phyloP scores from a whole-genome alignment of 2,113 vertebrate species.

The Chlorodrepanis virens region DNA sequence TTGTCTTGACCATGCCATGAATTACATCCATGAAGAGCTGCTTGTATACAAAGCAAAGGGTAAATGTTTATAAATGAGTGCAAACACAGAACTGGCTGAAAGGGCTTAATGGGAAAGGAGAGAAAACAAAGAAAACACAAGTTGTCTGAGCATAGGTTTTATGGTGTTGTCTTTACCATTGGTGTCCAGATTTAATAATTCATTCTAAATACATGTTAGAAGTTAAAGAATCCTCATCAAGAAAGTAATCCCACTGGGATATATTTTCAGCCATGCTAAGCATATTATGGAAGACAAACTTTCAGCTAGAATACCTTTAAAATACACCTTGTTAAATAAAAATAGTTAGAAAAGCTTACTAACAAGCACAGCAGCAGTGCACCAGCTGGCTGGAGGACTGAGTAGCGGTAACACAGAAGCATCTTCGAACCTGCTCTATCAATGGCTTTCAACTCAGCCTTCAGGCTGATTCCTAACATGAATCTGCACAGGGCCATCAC shows the following conservation, averaged over 20 bases:
- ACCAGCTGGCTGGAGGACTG: not conserved
- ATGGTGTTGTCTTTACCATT: not conserved
- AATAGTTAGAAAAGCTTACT: not conserved
- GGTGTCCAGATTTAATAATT: not conserved
- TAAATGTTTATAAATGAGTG: not conserved
- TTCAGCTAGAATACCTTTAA: not conserved
- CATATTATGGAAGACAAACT: not conserved
- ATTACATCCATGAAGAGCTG: not conserved
- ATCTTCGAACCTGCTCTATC: not conserved
- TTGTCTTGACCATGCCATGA: not conserved
- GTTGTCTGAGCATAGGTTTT: not conserved
- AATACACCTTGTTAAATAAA: not conserved
- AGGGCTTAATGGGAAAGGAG: not conserved
- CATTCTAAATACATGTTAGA: not conserved
- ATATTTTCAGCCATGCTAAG: not conserved
- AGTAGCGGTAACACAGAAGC: not conserved
- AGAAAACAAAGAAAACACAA: not conserved
- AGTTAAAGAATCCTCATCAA: not conserved
- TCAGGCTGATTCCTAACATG: not conserved
- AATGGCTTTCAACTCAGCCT: not conserved
- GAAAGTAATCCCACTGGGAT: not conserved
- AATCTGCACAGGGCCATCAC: not conserved
- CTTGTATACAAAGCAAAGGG: not conserved
- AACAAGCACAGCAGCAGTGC: not conserved
- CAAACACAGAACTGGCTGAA: not conserved